Base-by-base conservation (phyloP, 2,888 invertebrate species). In the Onchidella celtica region DNA sequence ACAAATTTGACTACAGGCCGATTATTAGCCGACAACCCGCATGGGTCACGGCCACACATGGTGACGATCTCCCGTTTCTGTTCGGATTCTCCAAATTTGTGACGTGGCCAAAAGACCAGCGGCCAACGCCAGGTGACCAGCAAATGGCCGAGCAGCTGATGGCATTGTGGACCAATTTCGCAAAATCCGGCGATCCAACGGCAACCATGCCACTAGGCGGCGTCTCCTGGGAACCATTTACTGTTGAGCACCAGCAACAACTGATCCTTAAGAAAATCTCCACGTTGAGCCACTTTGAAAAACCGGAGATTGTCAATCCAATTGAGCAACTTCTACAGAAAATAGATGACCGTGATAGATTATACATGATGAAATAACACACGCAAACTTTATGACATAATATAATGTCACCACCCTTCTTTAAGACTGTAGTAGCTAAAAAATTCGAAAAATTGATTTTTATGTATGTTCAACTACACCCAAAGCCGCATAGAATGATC, bases 131-230 rank as follows among this genome's bases (percentile, higher is more conserved):
- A 0, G 72, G 34, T 1, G 72, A 72, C 36, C 3, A 11, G 9
- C 69, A 9, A 4, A 69, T 78, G 1, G 68, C 59, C 0, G 29
- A 69, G 11, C 34, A 24, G 4, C 27, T 59, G 0, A 61, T 63
- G 55, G 69, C 68, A 4, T 24, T 55, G 68, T 78, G 78, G 78
- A 59, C 69, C 24, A 78, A 78, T 38, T 78, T 78, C 59, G 69
- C 69, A 36, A 78, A 69, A 59, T 38, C 6, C n/a, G 78, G 78
- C 24, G 40, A 78, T 29, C 78, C 78, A 9, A 27, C 69, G 0
- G 21, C 11, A 34, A 3, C 36, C 17, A 17, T 17, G 3, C 11
- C 69, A 69, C 32, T 69, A 17, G 36, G 36, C 17, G 14, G 11
- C 4, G 21, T 9, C 36, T 2, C 34, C 32, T 32, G 32, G 65